phyloP scores from a whole-genome alignment of 1,140 invertebrate genomes.

The Chionoecetes opilio region DNA sequence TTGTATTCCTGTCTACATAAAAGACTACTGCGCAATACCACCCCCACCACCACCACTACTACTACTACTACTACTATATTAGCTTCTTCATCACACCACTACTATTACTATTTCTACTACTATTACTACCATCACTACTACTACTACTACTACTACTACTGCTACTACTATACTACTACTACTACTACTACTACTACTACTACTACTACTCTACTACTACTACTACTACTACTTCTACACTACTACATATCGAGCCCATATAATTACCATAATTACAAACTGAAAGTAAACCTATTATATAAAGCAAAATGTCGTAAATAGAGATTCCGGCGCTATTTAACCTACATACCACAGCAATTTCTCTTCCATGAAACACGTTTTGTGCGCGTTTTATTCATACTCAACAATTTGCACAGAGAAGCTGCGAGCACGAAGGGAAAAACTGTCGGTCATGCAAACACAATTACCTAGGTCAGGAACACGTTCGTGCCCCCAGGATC shows the following conservation, averaged over 20 bases:
- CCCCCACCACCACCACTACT: background rate
- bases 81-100: too few species aligned
- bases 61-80: background rate
- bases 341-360: constrained; percentile 7
- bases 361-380: background rate
- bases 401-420: background rate
- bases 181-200: background rate
- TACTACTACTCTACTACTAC: background rate
- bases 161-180: background rate
- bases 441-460: background rate
- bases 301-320: background rate
- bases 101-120: background rate
- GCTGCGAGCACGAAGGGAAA: constrained; percentile 1
- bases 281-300: background rate
- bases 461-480: background rate
- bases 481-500: background rate
- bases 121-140: background rate
- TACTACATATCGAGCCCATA: background rate
- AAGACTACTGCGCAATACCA: background rate
- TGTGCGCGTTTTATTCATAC: background rate
- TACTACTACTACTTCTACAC: too few species aligned
- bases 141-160: constrained; percentile 20
- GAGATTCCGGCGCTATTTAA: background rate
- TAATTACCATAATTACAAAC: too few species aligned
- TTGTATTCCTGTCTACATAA: too few species aligned